phyloP scores from a whole-genome alignment of 2,888 invertebrate genomes.

The Alviniconcha strummeri region DNA sequence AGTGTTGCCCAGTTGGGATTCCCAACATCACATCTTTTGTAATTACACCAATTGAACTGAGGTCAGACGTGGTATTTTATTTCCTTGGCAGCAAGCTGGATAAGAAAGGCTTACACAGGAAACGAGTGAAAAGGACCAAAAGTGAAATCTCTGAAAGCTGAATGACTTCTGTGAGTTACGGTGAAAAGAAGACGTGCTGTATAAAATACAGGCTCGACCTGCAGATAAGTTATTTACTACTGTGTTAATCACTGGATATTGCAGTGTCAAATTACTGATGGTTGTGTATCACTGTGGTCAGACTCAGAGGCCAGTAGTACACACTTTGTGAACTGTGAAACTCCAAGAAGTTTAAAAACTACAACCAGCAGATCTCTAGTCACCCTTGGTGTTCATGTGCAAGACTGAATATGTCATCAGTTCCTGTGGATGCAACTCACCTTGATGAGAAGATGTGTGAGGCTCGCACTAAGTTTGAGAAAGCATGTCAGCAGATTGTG shows the following conservation, averaged over 20 bases:
- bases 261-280: no score
- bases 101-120: conserved; percentile 31
- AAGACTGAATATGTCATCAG: conserved; percentile 10
- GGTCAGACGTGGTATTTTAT: conserved; percentile 17
- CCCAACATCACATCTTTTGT: conserved; percentile 18
- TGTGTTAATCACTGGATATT: no score
- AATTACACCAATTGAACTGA: neutral
- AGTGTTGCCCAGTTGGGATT: conserved; percentile 19
- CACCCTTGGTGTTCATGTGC: conserved; percentile 6
- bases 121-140: conserved; percentile 32
- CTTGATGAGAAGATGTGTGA: conserved; percentile 48
- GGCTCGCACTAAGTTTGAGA: conserved; percentile 60
- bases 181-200: no score
- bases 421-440: conserved; percentile 37
- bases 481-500: conserved; percentile 67
- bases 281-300: no score
- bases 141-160: neutral
- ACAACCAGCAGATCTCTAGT: neutral
- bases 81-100: conserved; percentile 28
- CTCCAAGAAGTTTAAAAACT: no score
- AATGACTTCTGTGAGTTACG: no score
- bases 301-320: no score
- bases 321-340: no score
- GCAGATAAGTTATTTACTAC: no score
- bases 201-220: no score